Base-by-base conservation (phyloP, 2,888 invertebrate species). In the Agrochola macilenta region DNA sequence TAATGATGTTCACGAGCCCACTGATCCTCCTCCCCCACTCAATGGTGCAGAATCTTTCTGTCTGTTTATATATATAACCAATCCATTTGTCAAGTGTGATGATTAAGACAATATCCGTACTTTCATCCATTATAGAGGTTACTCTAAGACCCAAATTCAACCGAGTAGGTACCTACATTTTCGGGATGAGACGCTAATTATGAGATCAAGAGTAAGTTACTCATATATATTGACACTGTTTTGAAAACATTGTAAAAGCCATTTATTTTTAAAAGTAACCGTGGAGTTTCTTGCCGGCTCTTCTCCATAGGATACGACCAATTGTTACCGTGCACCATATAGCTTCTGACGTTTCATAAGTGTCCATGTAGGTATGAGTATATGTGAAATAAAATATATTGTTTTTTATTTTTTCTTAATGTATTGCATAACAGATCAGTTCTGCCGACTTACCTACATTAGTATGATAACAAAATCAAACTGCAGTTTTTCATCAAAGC, bases 401-500 rank as follows among this genome's bases (percentile, higher is more conserved):
- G 35, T 35, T 35, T 39, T 39, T 39, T 9, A 9, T 39, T 39
- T 39, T 39, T 39, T 35, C 3, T 35, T 0, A 35, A 39, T 54
- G 8, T 39, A n/a, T n/a, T 68, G n/a, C 8, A 30, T 1, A 30
- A 30, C 49, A 20, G 5, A 54, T 54, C 17, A 35, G 5, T 30
- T 61, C 2, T 61, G 5, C 9, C 20, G 52, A 52, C 52, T 20
- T 8, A 39, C 39, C 9, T 60, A 61, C 30, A 23, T 35, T 23
- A 63, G 14, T 39, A 64, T 43, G n/a, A 66, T 35, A n/a, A 69
- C 1, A n/a, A 35, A 49, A 57, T 61, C 49, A 30, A 0, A 57
- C 12, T 43, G 17, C 57, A 52, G 17, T 23, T 63, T 63, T 79
- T 63, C 5, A n/a, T 52, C n/a, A n/a, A 58, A 74, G 14, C 5